Base-by-base conservation (phyloP, 2,888 invertebrate species). In the Amphiduros pacificus region DNA sequence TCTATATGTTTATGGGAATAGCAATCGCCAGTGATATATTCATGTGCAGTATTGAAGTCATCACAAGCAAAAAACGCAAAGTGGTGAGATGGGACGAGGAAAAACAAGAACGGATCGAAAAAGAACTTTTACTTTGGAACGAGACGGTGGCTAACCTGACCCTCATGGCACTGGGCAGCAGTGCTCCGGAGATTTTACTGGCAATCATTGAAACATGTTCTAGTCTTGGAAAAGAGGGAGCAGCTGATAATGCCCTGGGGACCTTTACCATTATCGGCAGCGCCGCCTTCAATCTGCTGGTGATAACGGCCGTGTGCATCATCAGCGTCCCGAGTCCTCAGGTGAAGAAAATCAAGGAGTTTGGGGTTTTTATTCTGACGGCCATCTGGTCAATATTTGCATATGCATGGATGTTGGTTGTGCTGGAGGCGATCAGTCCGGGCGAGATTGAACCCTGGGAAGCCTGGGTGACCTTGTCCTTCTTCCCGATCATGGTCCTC, bases 101-200 rank as follows among this genome's bases (percentile, higher is more conserved):
- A 56, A 73, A 72, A 56, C 71, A 77, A 55, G 71, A 74, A 62
- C 73, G 72, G 53, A 71, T 74, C 4, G 75, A 76, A 62, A 66
- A 70, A 48, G 75, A 79, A 59, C 74, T 80, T 2, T 67, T 78
- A 49, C 65, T 80, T 11, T 80, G 80, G 80, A 80, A 80, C 57
- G 79, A 78, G 63, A 80, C 80, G 0, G 80, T 80, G 11, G 80
- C 80, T 51, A 80, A 80, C 65, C 63, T 80, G 55, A 78, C 80
- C 2, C 62, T 80, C 44, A 78, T 80, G 79, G 80, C 79, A 2
- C 65, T 80, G 17, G 80, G 80, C 1, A 77, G 77, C 60, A 76
- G 76, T 64, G 80, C 80, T 1, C 80, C 80, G 2, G 80, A 80
- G 69, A 80, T 80, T 50, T 65, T 80, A 22, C 65, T 80, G 22